Percentiles rank a stretch among this genome's conserved stretches.
Evolutionary conservation across 1,140 invertebrate species (phyloP).

Genomic region (Amyelois transitella): DNA sequence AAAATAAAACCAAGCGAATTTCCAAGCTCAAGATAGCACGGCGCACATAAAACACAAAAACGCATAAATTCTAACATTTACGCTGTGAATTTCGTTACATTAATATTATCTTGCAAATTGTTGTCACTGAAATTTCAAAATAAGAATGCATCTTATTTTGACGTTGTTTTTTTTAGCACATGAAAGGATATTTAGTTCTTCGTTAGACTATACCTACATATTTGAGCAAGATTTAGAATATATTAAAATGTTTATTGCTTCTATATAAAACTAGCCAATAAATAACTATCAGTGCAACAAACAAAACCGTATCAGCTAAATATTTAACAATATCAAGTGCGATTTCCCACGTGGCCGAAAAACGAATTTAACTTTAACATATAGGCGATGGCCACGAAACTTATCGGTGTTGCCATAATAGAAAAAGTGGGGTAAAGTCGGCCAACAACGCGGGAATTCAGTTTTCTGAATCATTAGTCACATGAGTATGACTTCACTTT

Average conservation of each 20-base stretch:
- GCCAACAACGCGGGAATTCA: slow-evolving; percentile 26
- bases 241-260: too few relatives aligned
- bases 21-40: neutral
- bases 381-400: slow-evolving; percentile 6
- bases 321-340: slow-evolving; percentile 23
- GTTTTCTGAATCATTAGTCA: slow-evolving; percentile 52
- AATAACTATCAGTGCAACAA: neutral
- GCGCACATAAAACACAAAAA: neutral
- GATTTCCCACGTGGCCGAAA: slow-evolving; percentile 20
- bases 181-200: too few relatives aligned
- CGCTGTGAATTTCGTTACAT: neutral
- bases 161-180: neutral
- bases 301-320: slow-evolving; percentile 12
- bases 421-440: slow-evolving; percentile 23
- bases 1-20: neutral
- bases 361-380: slow-evolving; percentile 25
- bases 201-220: too few relatives aligned
- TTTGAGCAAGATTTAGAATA: too few relatives aligned
- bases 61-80: neutral
- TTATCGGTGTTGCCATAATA: slow-evolving; percentile 37
- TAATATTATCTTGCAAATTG: neutral
- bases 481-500: slow-evolving; percentile 10
- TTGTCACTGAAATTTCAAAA: neutral
- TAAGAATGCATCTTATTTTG: neutral
- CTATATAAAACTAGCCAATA: too few relatives aligned